Percentiles rank a stretch among this genome's conserved stretches.
Evolutionary conservation across 2,113 vertebrate genomes (phyloP).

Genomic region (Formicarius rufipectus): DNA sequence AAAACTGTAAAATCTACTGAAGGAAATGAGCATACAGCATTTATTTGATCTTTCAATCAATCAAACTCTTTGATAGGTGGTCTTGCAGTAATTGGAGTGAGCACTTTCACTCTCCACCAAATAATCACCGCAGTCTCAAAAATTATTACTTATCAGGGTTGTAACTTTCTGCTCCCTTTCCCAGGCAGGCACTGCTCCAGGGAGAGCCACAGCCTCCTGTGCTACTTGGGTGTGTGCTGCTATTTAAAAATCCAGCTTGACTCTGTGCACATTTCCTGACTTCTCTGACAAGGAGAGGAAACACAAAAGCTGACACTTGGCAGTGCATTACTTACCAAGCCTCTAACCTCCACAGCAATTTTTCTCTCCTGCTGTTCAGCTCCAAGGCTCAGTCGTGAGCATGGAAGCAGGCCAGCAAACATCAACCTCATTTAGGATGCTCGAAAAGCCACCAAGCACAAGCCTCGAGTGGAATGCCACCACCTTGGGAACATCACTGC

Average conservation of each 20-base stretch:
- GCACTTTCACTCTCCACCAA: not conserved
- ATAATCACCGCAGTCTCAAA: not conserved
- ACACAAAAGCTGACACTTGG: conserved; percentile 20
- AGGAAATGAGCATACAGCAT: not conserved
- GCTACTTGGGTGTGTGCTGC: not conserved
- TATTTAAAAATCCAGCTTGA: conserved; percentile 12
- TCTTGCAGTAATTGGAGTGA: not conserved
- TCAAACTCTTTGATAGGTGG: not conserved
- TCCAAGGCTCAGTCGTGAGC: not conserved
- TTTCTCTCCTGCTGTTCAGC: conserved; percentile 10
- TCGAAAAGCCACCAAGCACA: not conserved
- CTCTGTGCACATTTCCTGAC: not conserved
- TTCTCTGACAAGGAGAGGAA: conserved; percentile 21
- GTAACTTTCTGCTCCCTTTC: not conserved
- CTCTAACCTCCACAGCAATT: not conserved
- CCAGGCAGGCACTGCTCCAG: not conserved
- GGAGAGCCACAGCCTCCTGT: not conserved
- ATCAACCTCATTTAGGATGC: not conserved
- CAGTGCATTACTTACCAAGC: not conserved
- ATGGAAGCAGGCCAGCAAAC: conserved; percentile 30
- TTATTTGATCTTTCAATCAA: not conserved
- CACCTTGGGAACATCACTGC: not conserved
- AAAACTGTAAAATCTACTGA: not conserved
- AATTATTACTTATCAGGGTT: not conserved
- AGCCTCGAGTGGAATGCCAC: not conserved